phyloP scores from a whole-genome alignment of 2,113 vertebrate genomes.

The Anhinga anhinga region DNA sequence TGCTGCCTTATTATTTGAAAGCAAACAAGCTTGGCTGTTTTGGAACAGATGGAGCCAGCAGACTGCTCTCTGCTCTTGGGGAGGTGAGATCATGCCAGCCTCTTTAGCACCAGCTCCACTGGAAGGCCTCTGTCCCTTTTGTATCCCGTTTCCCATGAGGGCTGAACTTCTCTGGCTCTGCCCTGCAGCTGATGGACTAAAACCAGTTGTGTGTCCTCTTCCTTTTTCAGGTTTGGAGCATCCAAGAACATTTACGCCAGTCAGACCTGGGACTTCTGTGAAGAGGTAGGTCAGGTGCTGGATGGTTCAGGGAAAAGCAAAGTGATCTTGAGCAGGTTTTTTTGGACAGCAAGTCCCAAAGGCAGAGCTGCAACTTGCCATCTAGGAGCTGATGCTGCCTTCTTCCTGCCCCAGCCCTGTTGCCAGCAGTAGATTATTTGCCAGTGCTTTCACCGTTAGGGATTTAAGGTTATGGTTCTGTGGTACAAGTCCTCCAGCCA shows the following conservation, averaged over 20 bases:
- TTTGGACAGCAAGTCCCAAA: background rate
- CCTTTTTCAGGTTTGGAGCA: conserved; percentile 80
- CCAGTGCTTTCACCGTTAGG: background rate
- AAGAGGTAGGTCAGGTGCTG: conserved; percentile 77
- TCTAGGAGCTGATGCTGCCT: background rate
- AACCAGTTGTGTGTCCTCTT: background rate
- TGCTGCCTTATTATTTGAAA: background rate
- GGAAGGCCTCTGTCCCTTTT: background rate
- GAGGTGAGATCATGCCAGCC: background rate
- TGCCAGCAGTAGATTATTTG: background rate
- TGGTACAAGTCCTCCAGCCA: background rate
- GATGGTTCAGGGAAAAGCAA: background rate
- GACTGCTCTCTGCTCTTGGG: background rate
- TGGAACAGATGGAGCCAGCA: background rate
- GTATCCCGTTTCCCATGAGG: fast-evolving
- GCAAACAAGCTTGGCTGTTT: background rate
- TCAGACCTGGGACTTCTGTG: conserved; percentile 82
- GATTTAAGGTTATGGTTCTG: background rate
- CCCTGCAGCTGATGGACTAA: background rate
- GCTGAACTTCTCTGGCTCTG: background rate
- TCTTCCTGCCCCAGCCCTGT: background rate
- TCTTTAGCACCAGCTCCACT: background rate
- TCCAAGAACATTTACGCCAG: conserved; percentile 81
- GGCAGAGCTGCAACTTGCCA: background rate
- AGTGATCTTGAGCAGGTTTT: fast-evolving